Evolutionary conservation across 2,888 invertebrate species (phyloP), one percentile per base, ranked within the genome.

Genomic region (Agonopterix arenella): DNA sequence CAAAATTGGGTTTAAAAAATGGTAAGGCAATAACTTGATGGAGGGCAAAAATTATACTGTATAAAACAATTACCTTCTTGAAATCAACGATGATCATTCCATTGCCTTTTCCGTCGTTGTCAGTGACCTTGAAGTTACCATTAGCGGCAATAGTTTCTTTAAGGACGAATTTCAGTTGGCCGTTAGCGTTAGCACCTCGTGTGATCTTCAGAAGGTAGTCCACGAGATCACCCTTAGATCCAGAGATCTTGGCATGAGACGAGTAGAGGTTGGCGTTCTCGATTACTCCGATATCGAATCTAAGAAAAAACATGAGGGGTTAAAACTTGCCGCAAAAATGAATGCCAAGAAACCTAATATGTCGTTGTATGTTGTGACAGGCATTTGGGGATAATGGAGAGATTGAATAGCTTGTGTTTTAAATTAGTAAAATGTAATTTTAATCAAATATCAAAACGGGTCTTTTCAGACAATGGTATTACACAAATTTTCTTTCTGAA

Each of bases 21-120:
- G n/a, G n/a, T n/a, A 28, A 7, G 28, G 2, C n/a, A n/a, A n/a
- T n/a, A n/a, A n/a, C n/a, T n/a, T n/a, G n/a, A n/a, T n/a, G n/a
- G n/a, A n/a, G n/a, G n/a, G n/a, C n/a, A n/a, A n/a, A 18, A 18
- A 18, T 18, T 18, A 28, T 28, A 28, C 28, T 28, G 28, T 28
- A 28, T 28, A 4, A 28, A 28, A 28, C 5, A 28, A 28, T 62
- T 49, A 90, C 81, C 73, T 89, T 90, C 44, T 90, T 90, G 11
- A 93, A 82, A 47, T 93, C 91, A 50, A 93, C 68, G 37, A 90
- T 72, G 42, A 93, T 53, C 50, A 90, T 79, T 11, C 91, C 91
- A 40, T 90, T 92, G 44, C 94, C 94, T 54, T 91, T 92, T 18
- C 93, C 93, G 52, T 91, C 92, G 43, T 86, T 91, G 16, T 90